Evolutionary conservation across 2,888 invertebrate species (phyloP), one percentile per base, ranked within the genome.

Genomic region (Aproaerema taeniolella): DNA sequence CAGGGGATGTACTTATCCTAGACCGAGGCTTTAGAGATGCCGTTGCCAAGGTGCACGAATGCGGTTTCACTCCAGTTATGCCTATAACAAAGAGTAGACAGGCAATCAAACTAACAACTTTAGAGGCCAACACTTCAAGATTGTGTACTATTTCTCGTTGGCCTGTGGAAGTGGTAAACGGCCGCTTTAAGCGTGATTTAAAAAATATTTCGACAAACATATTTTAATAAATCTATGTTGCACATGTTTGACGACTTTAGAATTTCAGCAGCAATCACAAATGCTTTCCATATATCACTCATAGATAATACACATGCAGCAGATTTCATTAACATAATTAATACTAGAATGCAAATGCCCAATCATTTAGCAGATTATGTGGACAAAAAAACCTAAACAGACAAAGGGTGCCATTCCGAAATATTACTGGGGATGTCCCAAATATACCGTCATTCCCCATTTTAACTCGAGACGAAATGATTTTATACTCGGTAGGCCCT

Each of bases 21-120:
- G n/a, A n/a, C n/a, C 28, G 38, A 20, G 48, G 45, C 2, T 45
- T 45, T 17, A 33, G 40, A 11, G 43, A 45, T 28, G 16, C 25
- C 2, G 40, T 44, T 11, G 14, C 7, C 9, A 13, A 1, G n/a
- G n/a, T n/a, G n/a, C n/a, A n/a, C n/a, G n/a, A n/a, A n/a, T n/a
- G n/a, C n/a, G n/a, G 39, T 33, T 47, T 34, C 28, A 24, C 32
- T 17, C 17, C 41, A n/a, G 36, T 39, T 33, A 41, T 47, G 36
- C 44, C 47, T 16, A 38, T 39, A 10, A 20, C 36, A 13, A 44
- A 39, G 24, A 15, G 30, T 2, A 15, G 37, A 9, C 7, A 36
- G 10, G 32, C 14, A 10, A 32, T 16, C 11, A 37, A 36, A 25
- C 30, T 43, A 3, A 38, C 30, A 1, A 40, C 34, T 4, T 13